Evolutionary conservation across 2,888 invertebrate genomes (phyloP), one percentile per base, ranked within the genome.

Genomic region (Micropterix aruncella): DNA sequence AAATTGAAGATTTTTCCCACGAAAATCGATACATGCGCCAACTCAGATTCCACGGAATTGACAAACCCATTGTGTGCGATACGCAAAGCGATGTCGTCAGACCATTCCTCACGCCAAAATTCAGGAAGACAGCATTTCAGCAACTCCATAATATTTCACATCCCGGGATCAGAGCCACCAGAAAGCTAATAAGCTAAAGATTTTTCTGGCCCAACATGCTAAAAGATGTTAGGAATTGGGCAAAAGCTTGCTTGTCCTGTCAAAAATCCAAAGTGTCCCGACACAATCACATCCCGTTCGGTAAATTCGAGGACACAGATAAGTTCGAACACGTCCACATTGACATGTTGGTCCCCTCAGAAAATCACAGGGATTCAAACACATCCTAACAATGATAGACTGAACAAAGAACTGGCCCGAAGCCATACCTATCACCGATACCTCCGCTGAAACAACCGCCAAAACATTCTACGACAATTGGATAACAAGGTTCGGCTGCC

Each of bases 401-500:
- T 7, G 27, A 27, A 7, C 7, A 5, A 27, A 5, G 12, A 27
- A 27, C 27, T 27, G 27, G 27, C 5, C 12, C 27, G 12, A 7
- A 27, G 27, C 27, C 12, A 27, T 27, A 27, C 27, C 27, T 7
- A 5, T 27, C 5, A 12, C 12, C 12, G 27, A 27, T 12, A 12
- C 12, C 7, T 7, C 27, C 5, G 27, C 27, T 12, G 12, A 27
- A 27, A 27, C 5, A 27, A 12, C 12, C 5, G 12, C 18, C 14
- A 17, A 14, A 50, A 47, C 50, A 40, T 44, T 46, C 45, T 49
- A 47, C 52, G 51, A 48, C 46, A 52, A 51, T 52, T 52, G 51
- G 46, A 47, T 52, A 50, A 51, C 48, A 38, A 9, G 19, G n/a
- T 7, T 18, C 17, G 18, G 48, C 19, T 38, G 7, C 5, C 27